These are phyloP conservation scores for Oreortyx pictus DNA, from an alignment of 2,797 vertebrate genomes.

Conservation along the genomic window DNA sequence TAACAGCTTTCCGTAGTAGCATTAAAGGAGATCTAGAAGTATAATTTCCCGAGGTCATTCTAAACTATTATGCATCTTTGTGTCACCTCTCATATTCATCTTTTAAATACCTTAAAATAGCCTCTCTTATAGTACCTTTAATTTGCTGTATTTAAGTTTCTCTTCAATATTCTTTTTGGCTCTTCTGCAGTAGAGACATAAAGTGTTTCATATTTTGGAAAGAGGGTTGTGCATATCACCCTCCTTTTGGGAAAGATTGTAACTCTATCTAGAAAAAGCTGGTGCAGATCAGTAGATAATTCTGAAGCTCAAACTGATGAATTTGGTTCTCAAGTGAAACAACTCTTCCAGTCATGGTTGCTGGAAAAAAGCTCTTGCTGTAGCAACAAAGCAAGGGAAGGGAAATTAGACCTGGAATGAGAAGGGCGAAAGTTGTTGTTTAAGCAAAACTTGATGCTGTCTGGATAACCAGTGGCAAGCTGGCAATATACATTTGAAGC, in stretches of 20 bases:
- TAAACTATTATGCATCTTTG: neutral
- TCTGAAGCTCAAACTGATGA: neutral
- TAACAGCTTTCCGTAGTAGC: neutral
- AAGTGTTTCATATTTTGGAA: neutral
- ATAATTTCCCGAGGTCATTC: neutral
- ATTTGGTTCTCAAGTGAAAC: neutral
- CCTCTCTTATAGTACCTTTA: neutral
- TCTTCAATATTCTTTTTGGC: neutral
- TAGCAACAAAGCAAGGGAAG: neutral
- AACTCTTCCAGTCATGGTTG: neutral
- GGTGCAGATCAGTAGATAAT: neutral
- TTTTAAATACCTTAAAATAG: neutral
- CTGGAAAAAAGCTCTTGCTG: neutral
- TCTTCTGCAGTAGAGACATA: neutral
- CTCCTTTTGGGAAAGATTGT: neutral
- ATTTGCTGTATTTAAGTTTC: neutral
- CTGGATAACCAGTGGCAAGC: neutral
- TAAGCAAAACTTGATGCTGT: neutral
- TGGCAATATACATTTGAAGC: conserved; percentile 27
- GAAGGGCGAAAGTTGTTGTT: neutral
- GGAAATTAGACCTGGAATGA: neutral
- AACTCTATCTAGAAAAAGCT: neutral
- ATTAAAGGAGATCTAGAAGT: neutral
- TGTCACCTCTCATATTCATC: neutral
- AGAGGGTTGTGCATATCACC: neutral